Base-by-base conservation (phyloP, 1,140 invertebrate genomes). In the Thrips palmi region DNA sequence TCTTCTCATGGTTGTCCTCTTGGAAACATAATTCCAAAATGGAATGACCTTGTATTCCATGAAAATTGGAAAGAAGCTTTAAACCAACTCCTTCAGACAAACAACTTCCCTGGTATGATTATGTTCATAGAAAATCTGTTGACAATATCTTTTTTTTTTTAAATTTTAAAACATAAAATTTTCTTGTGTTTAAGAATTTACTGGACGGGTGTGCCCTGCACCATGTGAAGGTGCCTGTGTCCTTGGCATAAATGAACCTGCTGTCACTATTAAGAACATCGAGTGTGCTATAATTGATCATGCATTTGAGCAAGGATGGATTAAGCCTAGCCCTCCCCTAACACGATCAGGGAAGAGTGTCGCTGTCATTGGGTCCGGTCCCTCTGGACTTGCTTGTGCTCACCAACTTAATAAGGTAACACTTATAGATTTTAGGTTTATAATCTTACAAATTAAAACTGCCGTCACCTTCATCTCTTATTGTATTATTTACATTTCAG, bases 241-340 rank as follows among this genome's bases (percentile, higher is more conserved):
- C 12, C 56, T 98, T 34, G 92, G 89, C 21, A 97, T 98, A 50
- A 89, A 86, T 30, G 81, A 89, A 49, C 87, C 89, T 3, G 67
- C 94, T 7, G 94, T 99, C 1, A 97, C 93, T 21, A 99, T 99
- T 52, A 98, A 98, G 58, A 94, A 94, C 54, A 97, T 99, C 48
- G 94, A 99, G 64, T 94, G 91, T 58, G 75, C 91, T 17, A 98
- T 99, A 51, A 97, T 98, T 48, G 94, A 99, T 62, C 75, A 96
- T 61, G 94, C 89, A 8, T 99, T 93, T 60, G 86, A 96, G 47
- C 74, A 87, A 59, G 91, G 91, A 3, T 94, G 92, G 93, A 91
- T 98, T 35, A 65, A 70, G 18, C 74, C 92, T 0, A 67, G 79
- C 55, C 68, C 74, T 15, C 89, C 89, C 0, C 40, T 53, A 1